Conservation (phyloP, 2,113 vertebrate genomes). For the Manacus vitellinus region DNA sequence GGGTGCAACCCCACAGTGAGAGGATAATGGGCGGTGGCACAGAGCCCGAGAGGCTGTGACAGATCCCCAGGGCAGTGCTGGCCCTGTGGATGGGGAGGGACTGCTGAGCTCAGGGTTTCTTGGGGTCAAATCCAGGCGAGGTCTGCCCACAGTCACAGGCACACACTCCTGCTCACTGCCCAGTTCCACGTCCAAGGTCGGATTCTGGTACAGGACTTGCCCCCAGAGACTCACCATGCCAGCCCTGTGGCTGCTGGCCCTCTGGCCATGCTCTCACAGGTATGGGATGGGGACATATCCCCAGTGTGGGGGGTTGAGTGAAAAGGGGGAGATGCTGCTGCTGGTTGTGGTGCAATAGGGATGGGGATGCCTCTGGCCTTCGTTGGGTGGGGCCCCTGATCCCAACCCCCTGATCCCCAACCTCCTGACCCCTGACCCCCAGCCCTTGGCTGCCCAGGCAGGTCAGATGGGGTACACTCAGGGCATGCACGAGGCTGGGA, state of each 20-base stretch:
- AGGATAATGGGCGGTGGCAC: not conserved
- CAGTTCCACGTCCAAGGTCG: fast-evolving
- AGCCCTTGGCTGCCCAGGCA: fast-evolving
- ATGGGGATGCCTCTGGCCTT: too few species aligned
- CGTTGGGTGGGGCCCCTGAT: not conserved
- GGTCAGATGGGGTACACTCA: fast-evolving
- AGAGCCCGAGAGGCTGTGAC: not conserved
- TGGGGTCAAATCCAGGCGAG: not conserved
- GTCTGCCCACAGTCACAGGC: fast-evolving
- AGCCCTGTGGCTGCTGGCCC: not conserved
- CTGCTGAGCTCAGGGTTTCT: not conserved
- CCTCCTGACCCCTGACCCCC: not conserved
- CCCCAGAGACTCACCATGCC: not conserved
- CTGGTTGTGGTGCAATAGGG: not conserved
- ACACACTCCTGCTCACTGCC: fast-evolving
- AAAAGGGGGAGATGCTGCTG: not conserved
- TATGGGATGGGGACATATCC: not conserved
- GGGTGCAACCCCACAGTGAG: fast-evolving
- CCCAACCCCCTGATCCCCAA: not conserved
- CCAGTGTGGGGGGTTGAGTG: fast-evolving
- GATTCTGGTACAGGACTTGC: not conserved
- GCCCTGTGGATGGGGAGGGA: fast-evolving
- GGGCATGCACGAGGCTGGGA: not conserved
- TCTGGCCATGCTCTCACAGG: fast-evolving
- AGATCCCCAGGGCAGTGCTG: not conserved